Evolutionary conservation across 2,797 vertebrate species (phyloP).

Genomic region (Neomorphus geoffroyi): DNA sequence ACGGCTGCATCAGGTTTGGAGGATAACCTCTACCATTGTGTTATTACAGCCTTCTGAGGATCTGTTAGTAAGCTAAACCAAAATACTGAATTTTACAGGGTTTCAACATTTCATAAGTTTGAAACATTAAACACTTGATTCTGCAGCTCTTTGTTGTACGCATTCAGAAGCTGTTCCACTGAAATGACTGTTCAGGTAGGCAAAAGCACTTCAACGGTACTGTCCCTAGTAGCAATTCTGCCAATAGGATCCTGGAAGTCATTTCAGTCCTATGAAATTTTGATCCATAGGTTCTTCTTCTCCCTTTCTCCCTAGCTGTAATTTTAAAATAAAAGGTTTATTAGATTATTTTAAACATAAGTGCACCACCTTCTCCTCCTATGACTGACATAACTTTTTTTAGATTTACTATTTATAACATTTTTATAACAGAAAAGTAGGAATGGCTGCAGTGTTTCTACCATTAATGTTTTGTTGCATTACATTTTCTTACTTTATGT

Average conservation of each 20-base stretch:
- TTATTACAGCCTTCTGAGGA: neutral
- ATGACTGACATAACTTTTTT: neutral
- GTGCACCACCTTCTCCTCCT: neutral
- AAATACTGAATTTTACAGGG: neutral
- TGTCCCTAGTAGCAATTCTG: neutral
- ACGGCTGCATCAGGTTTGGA: neutral
- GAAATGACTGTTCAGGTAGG: neutral
- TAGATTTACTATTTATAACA: neutral
- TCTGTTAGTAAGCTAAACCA: neutral
- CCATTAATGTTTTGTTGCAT: neutral
- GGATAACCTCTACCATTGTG: accelerated
- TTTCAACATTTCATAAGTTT: neutral
- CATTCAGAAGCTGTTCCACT: neutral
- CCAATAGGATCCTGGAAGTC: neutral
- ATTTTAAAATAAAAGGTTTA: neutral
- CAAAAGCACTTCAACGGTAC: neutral
- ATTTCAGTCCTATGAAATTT: neutral
- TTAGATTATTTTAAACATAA: neutral
- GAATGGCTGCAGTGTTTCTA: neutral
- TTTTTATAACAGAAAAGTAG: neutral
- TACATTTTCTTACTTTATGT: neutral
- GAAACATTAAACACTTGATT: neutral
- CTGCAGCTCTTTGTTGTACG: neutral
- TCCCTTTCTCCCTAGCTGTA: neutral
- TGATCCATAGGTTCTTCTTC: neutral